Evolutionary conservation across 2,113 vertebrate genomes (phyloP), one percentile per base, ranked within the genome.

Genomic region (Crocuta crocuta): DNA sequence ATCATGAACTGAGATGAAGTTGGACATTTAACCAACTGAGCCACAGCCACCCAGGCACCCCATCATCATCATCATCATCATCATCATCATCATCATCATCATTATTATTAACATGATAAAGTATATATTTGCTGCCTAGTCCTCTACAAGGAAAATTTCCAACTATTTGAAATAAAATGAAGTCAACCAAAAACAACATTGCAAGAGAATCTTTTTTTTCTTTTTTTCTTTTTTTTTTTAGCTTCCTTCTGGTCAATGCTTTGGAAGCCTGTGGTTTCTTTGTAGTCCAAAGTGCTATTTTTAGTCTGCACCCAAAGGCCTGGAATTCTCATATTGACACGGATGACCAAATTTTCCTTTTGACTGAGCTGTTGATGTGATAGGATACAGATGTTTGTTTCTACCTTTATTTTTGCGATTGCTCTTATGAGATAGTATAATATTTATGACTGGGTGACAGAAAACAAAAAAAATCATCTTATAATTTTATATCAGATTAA

Each of bases 191-290:
- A 95, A 91, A 88, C 10, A 73, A 81, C 4, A 89, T 13, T 95
- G 23, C 24, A 91, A 91, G 78, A 95, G 61, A 63, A 83, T 28
- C 31, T 55, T 55, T 45, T 53, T 35, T 33, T 55, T 39, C 4
- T 39, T 39, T 39, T 39, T 39, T 3, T 39, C 3, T 39, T 45
- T 35, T 78, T 92, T 58, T 68, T 61, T 23, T 8, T 12, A 83
- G 79, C 28, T 74, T 97, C 24, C 78, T 61, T 2, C 48, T 63
- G 17, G 33, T 79, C 45, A 58, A 70, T 76, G 13, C 39, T 97
- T 97, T 84, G 70, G 89, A 96, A 96, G 66, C 63, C 45, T 88
- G 81, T 79, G 86, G 86, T 95, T 96, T 94, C 85, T 90, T 93
- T 98, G 70, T 93, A 90, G 74, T 83, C 39, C 33, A 35, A 83